phyloP scores from a whole-genome alignment of 2,113 vertebrate species.

The Lethenteron reissneri region DNA sequence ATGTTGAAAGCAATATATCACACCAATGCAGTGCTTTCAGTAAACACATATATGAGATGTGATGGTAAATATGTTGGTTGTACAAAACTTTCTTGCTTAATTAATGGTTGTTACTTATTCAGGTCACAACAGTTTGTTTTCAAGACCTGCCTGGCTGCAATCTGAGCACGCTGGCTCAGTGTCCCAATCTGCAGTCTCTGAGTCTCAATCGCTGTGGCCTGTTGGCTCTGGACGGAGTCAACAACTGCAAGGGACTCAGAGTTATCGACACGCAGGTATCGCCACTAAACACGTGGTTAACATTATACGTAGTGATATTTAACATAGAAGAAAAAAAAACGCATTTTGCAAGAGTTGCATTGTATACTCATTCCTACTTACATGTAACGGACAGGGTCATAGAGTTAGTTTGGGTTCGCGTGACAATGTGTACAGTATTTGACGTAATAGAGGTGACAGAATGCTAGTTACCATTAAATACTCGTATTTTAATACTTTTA shows the following conservation, averaged over 20 bases:
- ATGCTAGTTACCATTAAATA: neutral
- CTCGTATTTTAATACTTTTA: neutral
- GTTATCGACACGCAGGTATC: conserved; percentile 53
- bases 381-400: neutral
- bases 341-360: neutral
- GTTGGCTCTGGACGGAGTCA: conserved; percentile 35
- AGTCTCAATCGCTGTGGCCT: conserved; percentile 47
- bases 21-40: too few relatives aligned
- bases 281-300: neutral
- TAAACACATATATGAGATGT: too few relatives aligned
- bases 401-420: too few relatives aligned
- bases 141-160: conserved; percentile 43
- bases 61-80: too few relatives aligned
- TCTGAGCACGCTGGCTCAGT: conserved; percentile 40
- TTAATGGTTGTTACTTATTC: conserved; percentile 1
- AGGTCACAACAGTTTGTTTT: conserved; percentile 47
- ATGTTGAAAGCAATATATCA: too few relatives aligned
- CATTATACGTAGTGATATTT: neutral
- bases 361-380: neutral
- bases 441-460: neutral
- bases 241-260: conserved; percentile 28
- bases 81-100: too few relatives aligned
- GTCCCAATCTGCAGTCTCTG: conserved; percentile 36
- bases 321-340: neutral
- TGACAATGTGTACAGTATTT: too few relatives aligned